These are phyloP conservation scores for Lasius fuliginosus DNA, from an alignment of 2,888 invertebrate genomes.

Conservation along the genomic window DNA sequence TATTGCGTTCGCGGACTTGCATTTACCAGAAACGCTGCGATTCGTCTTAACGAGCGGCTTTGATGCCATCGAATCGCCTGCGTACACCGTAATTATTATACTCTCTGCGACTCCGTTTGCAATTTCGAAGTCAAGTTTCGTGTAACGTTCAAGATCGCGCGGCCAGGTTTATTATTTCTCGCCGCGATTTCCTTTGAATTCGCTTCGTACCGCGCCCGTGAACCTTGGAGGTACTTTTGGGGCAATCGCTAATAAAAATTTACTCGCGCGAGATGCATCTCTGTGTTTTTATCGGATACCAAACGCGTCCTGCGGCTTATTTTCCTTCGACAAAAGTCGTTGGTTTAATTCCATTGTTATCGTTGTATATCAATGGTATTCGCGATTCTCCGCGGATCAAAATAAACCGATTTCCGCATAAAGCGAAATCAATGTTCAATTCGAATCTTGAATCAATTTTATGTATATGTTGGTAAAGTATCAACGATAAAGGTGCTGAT, in stretches of 20 bases:
- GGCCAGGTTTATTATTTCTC: slow-evolving; percentile 65
- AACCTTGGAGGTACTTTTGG: slow-evolving; percentile 24
- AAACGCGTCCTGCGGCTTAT: slow-evolving; percentile 47
- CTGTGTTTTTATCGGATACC: slow-evolving; percentile 8
- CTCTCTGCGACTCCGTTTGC: slow-evolving; percentile 1
- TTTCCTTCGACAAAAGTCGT: slow-evolving; percentile 41
- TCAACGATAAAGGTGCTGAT: slow-evolving; percentile 13
- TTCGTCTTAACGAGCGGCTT: slow-evolving; percentile 14
- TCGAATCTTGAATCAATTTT: slow-evolving; percentile 38
- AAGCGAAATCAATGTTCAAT: slow-evolving; percentile 32
- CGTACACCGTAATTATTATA: slow-evolving; percentile 41
- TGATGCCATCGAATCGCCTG: slow-evolving; percentile 23
- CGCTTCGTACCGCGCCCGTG: not conserved
- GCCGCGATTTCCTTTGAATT: slow-evolving; percentile 61
- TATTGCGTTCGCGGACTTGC: slow-evolving; percentile 8
- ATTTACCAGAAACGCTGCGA: slow-evolving; percentile 13
- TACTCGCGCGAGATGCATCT: slow-evolving; percentile 8
- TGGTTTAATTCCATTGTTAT: slow-evolving; percentile 39
- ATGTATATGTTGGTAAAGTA: not conserved
- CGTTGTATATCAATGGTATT: slow-evolving; percentile 22
- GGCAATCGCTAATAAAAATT: slow-evolving; percentile 12
- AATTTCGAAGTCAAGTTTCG: slow-evolving; percentile 41
- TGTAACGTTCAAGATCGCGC: slow-evolving; percentile 33
- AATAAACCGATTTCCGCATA: slow-evolving; percentile 61
- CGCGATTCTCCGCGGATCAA: slow-evolving; percentile 56